These are phyloP conservation scores for Sinonovacula constricta DNA, from an alignment of 1,140 invertebrate species.

Conservation along the genomic window DNA sequence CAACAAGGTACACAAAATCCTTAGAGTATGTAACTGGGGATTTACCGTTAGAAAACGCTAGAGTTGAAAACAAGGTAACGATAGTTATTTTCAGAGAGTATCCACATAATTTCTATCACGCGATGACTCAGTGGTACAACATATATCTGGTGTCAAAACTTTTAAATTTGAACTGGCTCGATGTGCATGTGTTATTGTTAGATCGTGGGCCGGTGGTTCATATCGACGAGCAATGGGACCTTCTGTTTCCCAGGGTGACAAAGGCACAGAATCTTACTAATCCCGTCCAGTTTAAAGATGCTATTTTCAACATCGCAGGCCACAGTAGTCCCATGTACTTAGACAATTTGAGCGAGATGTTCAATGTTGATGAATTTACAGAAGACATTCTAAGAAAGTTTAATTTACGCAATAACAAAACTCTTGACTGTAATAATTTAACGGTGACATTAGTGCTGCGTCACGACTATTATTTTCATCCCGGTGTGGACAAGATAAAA, in stretches of 20 bases:
- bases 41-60: not conserved
- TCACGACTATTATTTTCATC: slow-evolving; percentile 64
- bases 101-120: slow-evolving; percentile 64
- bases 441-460: slow-evolving; percentile 63
- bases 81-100: slow-evolving; percentile 19
- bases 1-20: not conserved
- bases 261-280: slow-evolving; percentile 11
- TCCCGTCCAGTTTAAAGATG: slow-evolving; percentile 23
- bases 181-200: slow-evolving; percentile 57
- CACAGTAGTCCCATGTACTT: slow-evolving; percentile 60
- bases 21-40: not conserved
- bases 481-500: slow-evolving; percentile 52
- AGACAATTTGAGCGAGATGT: slow-evolving; percentile 17
- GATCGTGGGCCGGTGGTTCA: slow-evolving; percentile 59
- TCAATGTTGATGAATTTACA: slow-evolving; percentile 57
- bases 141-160: slow-evolving; percentile 59
- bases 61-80: not conserved
- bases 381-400: slow-evolving; percentile 54
- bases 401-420: not conserved
- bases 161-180: slow-evolving; percentile 47
- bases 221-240: slow-evolving; percentile 57
- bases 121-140: slow-evolving; percentile 65
- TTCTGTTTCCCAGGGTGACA: slow-evolving; percentile 48
- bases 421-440: slow-evolving; percentile 53
- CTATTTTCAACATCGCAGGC: slow-evolving; percentile 57